Evolutionary conservation across 2,888 invertebrate species (phyloP).

Genomic region (Harpagoxenus sublaevis): DNA sequence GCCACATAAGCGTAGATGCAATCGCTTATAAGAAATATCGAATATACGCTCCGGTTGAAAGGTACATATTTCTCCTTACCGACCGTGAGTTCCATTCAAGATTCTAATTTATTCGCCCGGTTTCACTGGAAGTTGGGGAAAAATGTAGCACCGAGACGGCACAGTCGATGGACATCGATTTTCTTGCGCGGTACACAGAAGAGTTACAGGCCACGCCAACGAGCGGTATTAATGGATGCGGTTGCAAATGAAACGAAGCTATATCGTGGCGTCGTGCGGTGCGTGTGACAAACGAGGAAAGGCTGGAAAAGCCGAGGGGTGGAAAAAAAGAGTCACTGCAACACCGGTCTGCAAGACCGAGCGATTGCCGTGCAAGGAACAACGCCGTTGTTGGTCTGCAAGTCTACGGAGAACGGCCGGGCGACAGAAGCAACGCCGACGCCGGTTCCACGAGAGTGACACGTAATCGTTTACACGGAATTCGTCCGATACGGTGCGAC

Average conservation of each 20-base stretch:
- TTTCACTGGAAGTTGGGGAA: slow-evolving; percentile 12
- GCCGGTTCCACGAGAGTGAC: slow-evolving; percentile 54
- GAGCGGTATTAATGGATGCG: slow-evolving; percentile 51
- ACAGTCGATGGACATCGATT: slow-evolving; percentile 48
- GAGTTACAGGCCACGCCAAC: slow-evolving; percentile 48
- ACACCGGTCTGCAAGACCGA: slow-evolving; percentile 28
- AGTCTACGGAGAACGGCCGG: slow-evolving; percentile 41
- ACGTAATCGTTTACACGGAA: slow-evolving; percentile 66
- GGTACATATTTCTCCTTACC: slow-evolving; percentile 8
- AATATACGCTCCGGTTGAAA: not conserved
- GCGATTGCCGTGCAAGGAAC: slow-evolving; percentile 58
- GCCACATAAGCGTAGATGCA: not conserved
- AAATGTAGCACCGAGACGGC: slow-evolving; percentile 29
- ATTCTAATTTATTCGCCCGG: slow-evolving; percentile 43
- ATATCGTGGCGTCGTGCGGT: slow-evolving; percentile 42
- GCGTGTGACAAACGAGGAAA: slow-evolving; percentile 52
- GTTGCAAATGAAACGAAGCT: slow-evolving; percentile 55
- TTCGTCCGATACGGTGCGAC: slow-evolving; percentile 32
- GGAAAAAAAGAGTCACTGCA: slow-evolving; percentile 45
- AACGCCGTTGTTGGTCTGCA: slow-evolving; percentile 51
- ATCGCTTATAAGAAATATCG: not conserved
- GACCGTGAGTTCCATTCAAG: slow-evolving; percentile 31
- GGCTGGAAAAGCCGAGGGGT: not conserved
- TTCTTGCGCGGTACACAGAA: slow-evolving; percentile 32
- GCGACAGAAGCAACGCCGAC: slow-evolving; percentile 39